These are phyloP conservation scores for Verasper variegatus DNA, from an alignment of 2,113 vertebrate genomes.

Conservation along the genomic window DNA sequence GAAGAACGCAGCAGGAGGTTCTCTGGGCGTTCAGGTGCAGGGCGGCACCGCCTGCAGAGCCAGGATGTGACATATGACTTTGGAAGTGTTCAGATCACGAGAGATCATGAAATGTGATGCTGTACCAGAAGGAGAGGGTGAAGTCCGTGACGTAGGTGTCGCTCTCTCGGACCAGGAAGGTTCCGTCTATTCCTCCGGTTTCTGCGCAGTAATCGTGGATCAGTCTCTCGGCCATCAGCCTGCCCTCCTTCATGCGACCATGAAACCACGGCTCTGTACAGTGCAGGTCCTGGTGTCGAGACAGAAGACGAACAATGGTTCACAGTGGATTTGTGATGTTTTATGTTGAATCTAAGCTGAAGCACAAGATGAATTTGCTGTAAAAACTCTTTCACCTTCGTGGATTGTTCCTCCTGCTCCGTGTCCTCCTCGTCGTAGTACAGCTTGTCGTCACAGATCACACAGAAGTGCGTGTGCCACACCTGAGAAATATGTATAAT, in stretches of 20 bases:
- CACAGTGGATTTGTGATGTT: background rate
- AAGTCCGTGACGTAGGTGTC: constrained; percentile 86
- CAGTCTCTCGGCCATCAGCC: constrained; percentile 89
- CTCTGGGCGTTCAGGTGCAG: no score
- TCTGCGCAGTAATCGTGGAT: constrained; percentile 92
- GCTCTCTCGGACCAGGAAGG: constrained; percentile 93
- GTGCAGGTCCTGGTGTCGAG: constrained; percentile 85
- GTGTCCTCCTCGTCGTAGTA: constrained; percentile 94
- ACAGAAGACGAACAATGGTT: background rate
- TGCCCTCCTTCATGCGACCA: constrained; percentile 87
- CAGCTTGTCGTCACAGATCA: constrained; percentile 90
- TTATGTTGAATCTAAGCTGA: background rate
- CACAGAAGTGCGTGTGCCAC: constrained; percentile 96
- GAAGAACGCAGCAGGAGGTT: no score
- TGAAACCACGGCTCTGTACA: constrained; percentile 93
- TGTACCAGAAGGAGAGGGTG: constrained; percentile 96
- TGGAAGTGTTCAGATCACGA: no score
- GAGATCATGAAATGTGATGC: background rate
- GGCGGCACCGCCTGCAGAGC: no score
- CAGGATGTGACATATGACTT: no score
- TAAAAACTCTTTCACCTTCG: constrained; percentile 73
- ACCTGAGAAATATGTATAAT: constrained; percentile 73
- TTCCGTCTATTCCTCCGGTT: constrained; percentile 89
- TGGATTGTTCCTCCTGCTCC: constrained; percentile 85
- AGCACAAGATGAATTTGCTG: background rate